Base-by-base conservation (phyloP, 2,888 invertebrate genomes). In the Charanyca ferruginea region DNA sequence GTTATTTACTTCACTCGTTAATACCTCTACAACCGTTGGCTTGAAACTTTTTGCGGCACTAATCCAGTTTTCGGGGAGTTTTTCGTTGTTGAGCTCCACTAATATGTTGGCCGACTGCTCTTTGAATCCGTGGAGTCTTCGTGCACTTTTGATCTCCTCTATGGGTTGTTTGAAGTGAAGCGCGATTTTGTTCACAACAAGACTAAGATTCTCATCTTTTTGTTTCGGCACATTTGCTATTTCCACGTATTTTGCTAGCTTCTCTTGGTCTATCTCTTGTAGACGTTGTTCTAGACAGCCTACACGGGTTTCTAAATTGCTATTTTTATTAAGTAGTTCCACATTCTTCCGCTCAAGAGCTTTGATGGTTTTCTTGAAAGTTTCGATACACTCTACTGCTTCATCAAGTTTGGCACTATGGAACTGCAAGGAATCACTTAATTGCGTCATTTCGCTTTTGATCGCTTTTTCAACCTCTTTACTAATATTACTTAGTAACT, bases 41-140 rank as follows among this genome's bases (percentile, higher is more conserved):
- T 59, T 59, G 22, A 25, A n/a, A 41, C 48, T 49, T 41, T 59
- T 59, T 7, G 58, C 23, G 28, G 44, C 49, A 38, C n/a, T 25
- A 23, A 59, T 59, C 49, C 48, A 59, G 9, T n/a, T n/a, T n/a
- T n/a, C n/a, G n/a, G n/a, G n/a, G n/a, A n/a, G n/a, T n/a, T n/a
- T n/a, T n/a, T n/a, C n/a, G n/a, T n/a, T n/a, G n/a, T n/a, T n/a
- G n/a, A n/a, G n/a, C n/a, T n/a, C n/a, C n/a, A n/a, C n/a, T n/a
- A n/a, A n/a, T n/a, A n/a, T n/a, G n/a, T n/a, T n/a, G n/a, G n/a
- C n/a, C n/a, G n/a, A n/a, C n/a, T n/a, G n/a, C n/a, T n/a, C n/a
- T n/a, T n/a, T n/a, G n/a, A n/a, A n/a, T n/a, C n/a, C n/a, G n/a
- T n/a, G n/a, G n/a, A n/a, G n/a, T n/a, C n/a, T n/a, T n/a, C n/a